Conservation (phyloP, 2,797 vertebrate genomes). For the Coccyzus lansbergi region DNA sequence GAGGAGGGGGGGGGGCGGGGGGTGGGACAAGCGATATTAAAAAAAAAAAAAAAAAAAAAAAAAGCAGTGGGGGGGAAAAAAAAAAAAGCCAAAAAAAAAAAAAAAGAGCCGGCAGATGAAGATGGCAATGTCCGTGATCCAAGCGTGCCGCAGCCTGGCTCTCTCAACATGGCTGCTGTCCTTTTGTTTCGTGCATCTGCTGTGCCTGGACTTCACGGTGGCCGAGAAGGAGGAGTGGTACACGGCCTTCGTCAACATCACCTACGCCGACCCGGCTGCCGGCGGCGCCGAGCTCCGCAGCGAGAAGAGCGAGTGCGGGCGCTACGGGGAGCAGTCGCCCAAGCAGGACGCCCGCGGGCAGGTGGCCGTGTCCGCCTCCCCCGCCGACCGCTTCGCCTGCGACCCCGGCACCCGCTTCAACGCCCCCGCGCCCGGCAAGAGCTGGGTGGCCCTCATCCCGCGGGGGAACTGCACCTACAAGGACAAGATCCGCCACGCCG, state of each 20-base stretch:
- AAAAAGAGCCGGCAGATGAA: constrained; percentile 22
- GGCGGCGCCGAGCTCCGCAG: constrained; percentile 79
- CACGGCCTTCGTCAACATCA: constrained; percentile 97
- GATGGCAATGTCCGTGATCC: constrained; percentile 90
- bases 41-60: too few species aligned
- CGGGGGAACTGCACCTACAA: constrained; percentile 90
- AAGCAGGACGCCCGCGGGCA: constrained; percentile 91
- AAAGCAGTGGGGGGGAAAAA: too few species aligned
- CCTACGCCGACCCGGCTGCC: constrained; percentile 86
- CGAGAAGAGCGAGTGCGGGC: constrained; percentile 94
- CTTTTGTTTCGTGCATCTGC: constrained; percentile 94
- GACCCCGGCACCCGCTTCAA: constrained; percentile 87
- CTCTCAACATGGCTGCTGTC: constrained; percentile 97
- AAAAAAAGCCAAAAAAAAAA: too few species aligned
- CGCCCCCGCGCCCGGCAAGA: constrained; percentile 66
- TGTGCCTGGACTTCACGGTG: constrained; percentile 96
- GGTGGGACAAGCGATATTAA: too few species aligned
- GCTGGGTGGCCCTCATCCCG: constrained; percentile 93
- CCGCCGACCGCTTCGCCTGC: constrained; percentile 87
- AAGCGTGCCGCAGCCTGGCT: constrained; percentile 93
- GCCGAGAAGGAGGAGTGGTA: constrained; percentile 99
- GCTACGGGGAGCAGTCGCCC: constrained; percentile 94
- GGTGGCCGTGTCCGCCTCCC: constrained; percentile 82
- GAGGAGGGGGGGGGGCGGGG: background rate
- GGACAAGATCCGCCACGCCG: constrained; percentile 92